phyloP scores from a whole-genome alignment of 2,113 vertebrate genomes.

The Xenopus borealis region DNA sequence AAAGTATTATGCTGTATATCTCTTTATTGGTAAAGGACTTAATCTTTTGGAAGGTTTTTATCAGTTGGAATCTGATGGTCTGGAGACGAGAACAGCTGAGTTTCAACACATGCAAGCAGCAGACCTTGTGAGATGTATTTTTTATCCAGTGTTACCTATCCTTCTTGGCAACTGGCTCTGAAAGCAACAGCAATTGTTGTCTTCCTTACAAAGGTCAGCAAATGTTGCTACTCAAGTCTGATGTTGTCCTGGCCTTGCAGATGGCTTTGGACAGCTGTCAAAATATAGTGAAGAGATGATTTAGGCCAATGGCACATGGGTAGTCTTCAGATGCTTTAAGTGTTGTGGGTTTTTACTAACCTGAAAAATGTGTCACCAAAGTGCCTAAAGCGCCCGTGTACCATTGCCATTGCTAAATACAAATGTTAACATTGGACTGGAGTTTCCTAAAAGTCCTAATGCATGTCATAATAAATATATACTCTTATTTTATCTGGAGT shows the following conservation, averaged over 20 bases:
- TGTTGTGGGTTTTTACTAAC: too few species aligned
- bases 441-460: too few species aligned
- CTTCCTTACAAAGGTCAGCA: constrained; percentile 6
- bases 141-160: constrained; percentile 27
- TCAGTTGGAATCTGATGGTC: constrained; percentile 8
- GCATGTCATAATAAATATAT: too few species aligned
- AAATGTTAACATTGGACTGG: too few species aligned
- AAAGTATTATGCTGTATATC: too few species aligned
- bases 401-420: too few species aligned
- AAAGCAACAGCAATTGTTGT: constrained; percentile 23
- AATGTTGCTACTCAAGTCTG: constrained; percentile 29
- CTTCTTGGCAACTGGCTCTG: constrained; percentile 33
- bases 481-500: too few species aligned
- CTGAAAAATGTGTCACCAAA: too few species aligned
- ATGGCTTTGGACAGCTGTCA: constrained; percentile 42
- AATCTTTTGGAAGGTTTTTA: too few species aligned
- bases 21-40: too few species aligned
- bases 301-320: background rate
- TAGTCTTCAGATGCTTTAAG: too few species aligned
- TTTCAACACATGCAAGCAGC: constrained; percentile 27
- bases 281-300: constrained; percentile 22
- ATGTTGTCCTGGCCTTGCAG: constrained; percentile 42
- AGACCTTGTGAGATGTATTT: constrained; percentile 9
- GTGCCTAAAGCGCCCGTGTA: too few species aligned
- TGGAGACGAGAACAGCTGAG: constrained; percentile 14